Percentiles rank a stretch among this genome's conserved stretches.
Evolutionary conservation across 2,797 vertebrate species (phyloP).

Genomic region (Danio kyathit): DNA sequence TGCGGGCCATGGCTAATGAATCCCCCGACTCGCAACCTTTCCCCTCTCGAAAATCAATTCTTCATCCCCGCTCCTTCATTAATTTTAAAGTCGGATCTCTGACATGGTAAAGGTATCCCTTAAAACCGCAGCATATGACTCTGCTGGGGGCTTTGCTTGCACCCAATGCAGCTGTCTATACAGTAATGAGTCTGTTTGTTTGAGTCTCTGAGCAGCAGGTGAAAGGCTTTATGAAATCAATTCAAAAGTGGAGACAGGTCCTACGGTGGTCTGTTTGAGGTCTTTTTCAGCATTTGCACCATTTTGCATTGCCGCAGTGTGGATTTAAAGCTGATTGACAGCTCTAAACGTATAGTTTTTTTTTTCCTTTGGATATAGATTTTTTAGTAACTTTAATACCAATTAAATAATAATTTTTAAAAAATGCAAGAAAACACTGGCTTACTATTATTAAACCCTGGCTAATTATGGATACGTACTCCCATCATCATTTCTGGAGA

Average conservation of each 20-base stretch:
- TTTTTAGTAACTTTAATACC: too few species aligned
- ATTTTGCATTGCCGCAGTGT: conserved; percentile 32
- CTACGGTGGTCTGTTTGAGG: conserved; percentile 41
- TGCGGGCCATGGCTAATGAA: conserved; percentile 63
- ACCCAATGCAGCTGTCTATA: conserved; percentile 46
- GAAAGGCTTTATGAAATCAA: conserved; percentile 54
- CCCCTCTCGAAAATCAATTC: conserved; percentile 67
- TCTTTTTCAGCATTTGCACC: conserved; percentile 43
- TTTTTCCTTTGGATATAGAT: neutral
- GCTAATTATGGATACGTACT: too few species aligned
- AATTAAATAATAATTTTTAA: too few species aligned
- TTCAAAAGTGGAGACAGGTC: conserved; percentile 30
- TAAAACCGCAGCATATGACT: conserved; percentile 42
- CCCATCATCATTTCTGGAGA: too few species aligned
- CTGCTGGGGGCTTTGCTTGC: conserved; percentile 37
- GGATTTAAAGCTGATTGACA: neutral
- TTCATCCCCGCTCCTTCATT: conserved; percentile 59
- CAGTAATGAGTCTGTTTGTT: conserved; percentile 59
- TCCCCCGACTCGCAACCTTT: conserved; percentile 62
- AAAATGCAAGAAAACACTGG: too few species aligned
- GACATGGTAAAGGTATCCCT: conserved; percentile 53
- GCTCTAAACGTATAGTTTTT: neutral
- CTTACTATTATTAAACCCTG: too few species aligned
- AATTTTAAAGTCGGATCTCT: conserved; percentile 63
- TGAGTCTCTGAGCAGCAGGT: conserved; percentile 47